phyloP scores from a whole-genome alignment of 2,888 invertebrate genomes.

The Lysandra bellargus region DNA sequence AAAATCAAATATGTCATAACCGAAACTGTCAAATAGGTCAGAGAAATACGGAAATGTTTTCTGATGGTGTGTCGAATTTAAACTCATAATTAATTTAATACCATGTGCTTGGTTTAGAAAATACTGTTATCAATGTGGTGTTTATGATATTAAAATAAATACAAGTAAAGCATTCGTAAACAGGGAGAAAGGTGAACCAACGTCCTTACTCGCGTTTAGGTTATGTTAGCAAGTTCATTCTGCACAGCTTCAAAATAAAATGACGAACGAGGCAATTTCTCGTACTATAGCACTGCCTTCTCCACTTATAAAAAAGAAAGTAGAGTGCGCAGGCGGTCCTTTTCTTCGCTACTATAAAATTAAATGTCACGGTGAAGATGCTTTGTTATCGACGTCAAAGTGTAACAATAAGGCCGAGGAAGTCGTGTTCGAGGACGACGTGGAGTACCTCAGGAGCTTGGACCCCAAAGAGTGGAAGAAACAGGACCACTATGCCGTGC shows the following conservation, averaged over 20 bases:
- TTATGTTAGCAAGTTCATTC: conserved; percentile 69
- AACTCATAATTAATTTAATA: conserved; percentile 1
- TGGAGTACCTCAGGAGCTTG: conserved; percentile 90
- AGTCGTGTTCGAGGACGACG: conserved; percentile 83
- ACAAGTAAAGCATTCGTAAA: conserved; percentile 25
- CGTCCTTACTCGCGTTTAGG: conserved; percentile 54
- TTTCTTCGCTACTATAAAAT: conserved; percentile 75
- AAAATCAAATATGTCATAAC: background rate
- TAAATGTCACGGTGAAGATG: conserved; percentile 74
- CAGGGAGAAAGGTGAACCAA: conserved; percentile 36
- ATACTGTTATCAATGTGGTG: conserved; percentile 34
- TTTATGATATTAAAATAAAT: conserved; percentile 34
- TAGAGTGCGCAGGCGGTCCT: conserved; percentile 77
- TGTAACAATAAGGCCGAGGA: conserved; percentile 70
- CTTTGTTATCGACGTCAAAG: conserved; percentile 64
- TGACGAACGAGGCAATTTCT: conserved; percentile 66
- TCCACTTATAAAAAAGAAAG: conserved; percentile 61
- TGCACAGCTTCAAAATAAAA: conserved; percentile 61
- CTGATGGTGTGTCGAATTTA: conserved; percentile 25
- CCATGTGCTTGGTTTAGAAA: conserved; percentile 16
- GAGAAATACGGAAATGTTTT: conserved; percentile 17
- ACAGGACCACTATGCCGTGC: conserved; percentile 98
- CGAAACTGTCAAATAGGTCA: background rate
- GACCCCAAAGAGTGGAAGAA: conserved; percentile 99
- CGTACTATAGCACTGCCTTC: conserved; percentile 62